Evolutionary conservation across 2,113 vertebrate species (phyloP).

Genomic region (Charina bottae): DNA sequence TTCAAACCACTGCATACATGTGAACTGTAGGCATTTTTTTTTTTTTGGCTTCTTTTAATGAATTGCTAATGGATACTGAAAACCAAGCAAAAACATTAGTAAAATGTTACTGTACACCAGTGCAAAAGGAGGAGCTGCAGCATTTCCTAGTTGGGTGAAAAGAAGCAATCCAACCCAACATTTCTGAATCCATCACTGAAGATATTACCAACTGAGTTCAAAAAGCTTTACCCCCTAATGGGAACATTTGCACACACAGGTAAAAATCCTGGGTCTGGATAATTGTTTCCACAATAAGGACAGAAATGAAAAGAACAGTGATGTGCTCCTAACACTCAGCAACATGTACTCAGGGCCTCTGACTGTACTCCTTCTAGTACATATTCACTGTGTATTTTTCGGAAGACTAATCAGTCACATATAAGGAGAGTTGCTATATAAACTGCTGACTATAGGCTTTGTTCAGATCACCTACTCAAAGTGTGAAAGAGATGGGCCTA

Average conservation of each 20-base stretch:
- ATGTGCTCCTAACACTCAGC: background rate
- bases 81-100: conserved; percentile 41
- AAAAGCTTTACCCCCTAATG: background rate
- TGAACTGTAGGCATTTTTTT: conserved; percentile 59
- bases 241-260: background rate
- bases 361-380: background rate
- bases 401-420: background rate
- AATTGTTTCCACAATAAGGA: background rate
- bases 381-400: background rate
- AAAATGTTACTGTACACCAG: conserved; percentile 11
- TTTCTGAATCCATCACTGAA: background rate
- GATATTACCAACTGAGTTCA: background rate
- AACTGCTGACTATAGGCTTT: background rate
- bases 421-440: background rate
- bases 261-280: background rate
- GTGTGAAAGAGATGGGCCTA: too few relatives aligned
- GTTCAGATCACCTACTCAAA: background rate
- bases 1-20: conserved; percentile 50
- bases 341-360: background rate
- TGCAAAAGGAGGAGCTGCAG: conserved; percentile 7
- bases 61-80: conserved; percentile 54
- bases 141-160: background rate
- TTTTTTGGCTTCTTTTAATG: conserved; percentile 52
- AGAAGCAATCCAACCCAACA: background rate
- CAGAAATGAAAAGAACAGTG: background rate